Evolutionary conservation across 2,888 invertebrate species (phyloP), one percentile per base, ranked within the genome.

Genomic region (Eupithecia dodoneata): DNA sequence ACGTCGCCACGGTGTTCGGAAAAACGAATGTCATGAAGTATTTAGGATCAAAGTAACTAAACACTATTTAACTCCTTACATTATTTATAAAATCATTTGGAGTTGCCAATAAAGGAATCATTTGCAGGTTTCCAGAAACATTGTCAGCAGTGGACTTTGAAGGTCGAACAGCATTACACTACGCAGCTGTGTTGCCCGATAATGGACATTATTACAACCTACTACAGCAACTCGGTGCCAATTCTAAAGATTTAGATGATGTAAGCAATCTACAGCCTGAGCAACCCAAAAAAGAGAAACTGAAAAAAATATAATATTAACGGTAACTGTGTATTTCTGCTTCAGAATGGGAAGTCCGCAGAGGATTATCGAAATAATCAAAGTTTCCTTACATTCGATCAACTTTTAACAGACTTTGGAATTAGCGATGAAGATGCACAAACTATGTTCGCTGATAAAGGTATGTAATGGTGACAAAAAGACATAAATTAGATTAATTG

Each of bases 161-260:
- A 89, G 98, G 97, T 70, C 95, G 98, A 83, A 98, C 98, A n/a
- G 97, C 98, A 1, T 94, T 99, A 80, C 98, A 99, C 92, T 99
- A 98, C 88, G 98, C 98, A 2, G 98, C 98, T 4, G 97, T 97
- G 13, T 93, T 98, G 77, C 97, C 97, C 65, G 98, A 99, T 86
- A 98, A 98, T 87, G 98, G 98, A 0, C 98, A 98, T 89, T 98
- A 98, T 88, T 98, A 97, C 90, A 98, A 98, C 90, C 95, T 98
- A 74, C 94, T 99, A 73, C 96, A 97, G 82, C 98, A 98, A 88
- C 96, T 98, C 76, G 99, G 99, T 72, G 98, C 98, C 55, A 98
- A 99, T 93, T 96, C 97, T 3, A 97, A 97, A 86, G 95, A 97
- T 74, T 95, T 97, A 82, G 99, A 99, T 92, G 98, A 97, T 90